These are phyloP conservation scores for Liodrosophila aerea DNA, from an alignment of 2,888 invertebrate species.

Conservation along the genomic window DNA sequence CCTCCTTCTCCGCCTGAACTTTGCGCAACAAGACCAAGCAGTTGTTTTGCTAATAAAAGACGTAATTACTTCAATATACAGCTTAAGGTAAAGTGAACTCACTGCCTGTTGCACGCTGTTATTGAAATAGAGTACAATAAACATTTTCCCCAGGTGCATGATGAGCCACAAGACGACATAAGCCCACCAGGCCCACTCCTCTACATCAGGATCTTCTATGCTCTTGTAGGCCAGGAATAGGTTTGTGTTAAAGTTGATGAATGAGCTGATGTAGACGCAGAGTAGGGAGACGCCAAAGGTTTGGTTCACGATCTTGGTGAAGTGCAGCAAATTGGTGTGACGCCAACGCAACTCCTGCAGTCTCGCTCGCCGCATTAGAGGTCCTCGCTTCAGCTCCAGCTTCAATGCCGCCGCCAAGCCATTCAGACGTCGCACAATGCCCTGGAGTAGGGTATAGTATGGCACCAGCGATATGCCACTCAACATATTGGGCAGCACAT, in stretches of 20 bases:
- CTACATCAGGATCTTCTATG: conserved; percentile 19
- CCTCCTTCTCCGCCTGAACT: neutral
- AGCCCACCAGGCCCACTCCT: conserved; percentile 31
- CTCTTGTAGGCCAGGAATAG: conserved; percentile 51
- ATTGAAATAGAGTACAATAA: conserved; percentile 47
- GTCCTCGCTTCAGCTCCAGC: conserved; percentile 18
- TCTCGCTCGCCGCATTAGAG: conserved; percentile 6
- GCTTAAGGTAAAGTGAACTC: neutral
- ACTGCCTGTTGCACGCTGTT: conserved; percentile 43
- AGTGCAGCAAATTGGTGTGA: conserved; percentile 30
- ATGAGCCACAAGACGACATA: conserved; percentile 40
- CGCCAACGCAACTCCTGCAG: conserved; percentile 42
- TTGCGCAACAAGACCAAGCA: conserved; percentile 36
- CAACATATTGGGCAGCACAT: conserved; percentile 48
- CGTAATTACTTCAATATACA: neutral
- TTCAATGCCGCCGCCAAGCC: conserved; percentile 25
- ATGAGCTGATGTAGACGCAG: conserved; percentile 41
- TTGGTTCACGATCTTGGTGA: conserved; percentile 43
- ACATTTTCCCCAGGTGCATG: conserved; percentile 49
- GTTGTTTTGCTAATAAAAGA: conserved; percentile 28
- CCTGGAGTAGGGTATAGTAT: conserved; percentile 47
- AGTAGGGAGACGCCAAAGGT: conserved; percentile 46
- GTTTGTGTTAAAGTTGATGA: conserved; percentile 54
- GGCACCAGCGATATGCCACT: conserved; percentile 45
- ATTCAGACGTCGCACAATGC: conserved; percentile 33